Conservation (phyloP, 2,113 vertebrate species). For the Saccopteryx bilineata region DNA sequence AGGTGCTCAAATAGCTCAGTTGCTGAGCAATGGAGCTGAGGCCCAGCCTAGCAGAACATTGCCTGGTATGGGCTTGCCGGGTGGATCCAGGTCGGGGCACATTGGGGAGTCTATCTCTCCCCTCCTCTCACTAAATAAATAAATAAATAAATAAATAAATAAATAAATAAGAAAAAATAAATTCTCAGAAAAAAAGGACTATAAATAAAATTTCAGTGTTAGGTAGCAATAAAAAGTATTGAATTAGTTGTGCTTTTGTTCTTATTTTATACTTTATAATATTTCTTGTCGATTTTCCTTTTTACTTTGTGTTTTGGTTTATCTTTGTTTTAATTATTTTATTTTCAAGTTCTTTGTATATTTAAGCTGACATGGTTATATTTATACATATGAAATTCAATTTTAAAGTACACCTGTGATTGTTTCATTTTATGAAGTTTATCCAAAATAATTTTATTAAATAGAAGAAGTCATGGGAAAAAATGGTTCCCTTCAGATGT, state of each 20-base stretch:
- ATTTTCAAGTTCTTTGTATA: not conserved
- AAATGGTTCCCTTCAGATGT: not conserved
- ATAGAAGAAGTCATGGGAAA: not conserved
- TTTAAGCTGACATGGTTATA: not conserved
- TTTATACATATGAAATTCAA: not conserved
- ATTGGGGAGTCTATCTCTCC: too few species aligned
- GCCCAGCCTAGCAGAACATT: too few species aligned
- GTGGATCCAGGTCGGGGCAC: too few species aligned
- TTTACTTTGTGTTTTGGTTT: not conserved
- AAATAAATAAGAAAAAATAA: too few species aligned
- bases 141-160: too few species aligned
- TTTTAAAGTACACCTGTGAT: not conserved
- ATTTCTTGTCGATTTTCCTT: not conserved
- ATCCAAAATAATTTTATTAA: conserved; percentile 8
- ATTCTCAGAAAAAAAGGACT: not conserved
- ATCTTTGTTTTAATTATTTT: not conserved
- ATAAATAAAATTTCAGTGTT: not conserved
- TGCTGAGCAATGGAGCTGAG: too few species aligned
- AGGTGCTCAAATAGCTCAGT: too few species aligned
- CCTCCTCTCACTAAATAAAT: too few species aligned
- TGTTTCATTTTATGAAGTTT: conserved; percentile 15
- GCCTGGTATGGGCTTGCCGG: too few species aligned
- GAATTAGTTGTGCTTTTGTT: conserved; percentile 1
- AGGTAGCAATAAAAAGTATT: not conserved
- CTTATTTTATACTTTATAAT: not conserved